These are phyloP conservation scores for Agapetus fuscipes DNA, from an alignment of 2,888 invertebrate species.

Conservation along the genomic window DNA sequence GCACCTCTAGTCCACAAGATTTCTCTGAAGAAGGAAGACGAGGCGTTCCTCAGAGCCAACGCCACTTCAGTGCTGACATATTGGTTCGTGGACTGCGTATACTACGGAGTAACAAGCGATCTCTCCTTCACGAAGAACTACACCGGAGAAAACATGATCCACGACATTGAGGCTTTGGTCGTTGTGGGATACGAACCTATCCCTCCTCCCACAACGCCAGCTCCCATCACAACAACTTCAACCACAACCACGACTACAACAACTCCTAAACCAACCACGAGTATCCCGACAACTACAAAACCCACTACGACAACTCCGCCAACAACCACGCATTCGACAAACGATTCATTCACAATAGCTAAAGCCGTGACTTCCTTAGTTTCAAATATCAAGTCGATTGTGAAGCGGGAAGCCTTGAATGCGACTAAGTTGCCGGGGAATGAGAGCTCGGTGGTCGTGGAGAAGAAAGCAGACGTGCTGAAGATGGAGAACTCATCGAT, in stretches of 20 bases:
- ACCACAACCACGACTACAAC: slow-evolving; percentile 38
- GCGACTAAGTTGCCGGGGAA: background rate
- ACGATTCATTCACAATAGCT: slow-evolving; percentile 15
- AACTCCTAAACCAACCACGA: slow-evolving; percentile 32
- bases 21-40: slow-evolving; percentile 49
- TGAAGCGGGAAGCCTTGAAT: slow-evolving; percentile 3
- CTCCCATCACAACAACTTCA: slow-evolving; percentile 37
- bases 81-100: slow-evolving; percentile 74
- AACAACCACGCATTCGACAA: slow-evolving; percentile 25
- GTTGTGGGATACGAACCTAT: slow-evolving; percentile 58
- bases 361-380: background rate
- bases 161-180: slow-evolving; percentile 60
- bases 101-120: slow-evolving; percentile 53
- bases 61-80: slow-evolving; percentile 49
- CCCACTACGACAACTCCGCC: slow-evolving; percentile 25
- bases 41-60: slow-evolving; percentile 43
- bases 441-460: background rate
- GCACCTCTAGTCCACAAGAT: slow-evolving; percentile 49
- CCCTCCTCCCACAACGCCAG: slow-evolving; percentile 42
- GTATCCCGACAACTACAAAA: slow-evolving; percentile 26
- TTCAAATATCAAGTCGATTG: background rate
- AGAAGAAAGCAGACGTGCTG: background rate
- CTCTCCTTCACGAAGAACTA: slow-evolving; percentile 56
- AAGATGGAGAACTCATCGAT: background rate
- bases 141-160: slow-evolving; percentile 46